Base-by-base conservation (phyloP, 2,797 vertebrate genomes). In the Sebastes jordani region DNA sequence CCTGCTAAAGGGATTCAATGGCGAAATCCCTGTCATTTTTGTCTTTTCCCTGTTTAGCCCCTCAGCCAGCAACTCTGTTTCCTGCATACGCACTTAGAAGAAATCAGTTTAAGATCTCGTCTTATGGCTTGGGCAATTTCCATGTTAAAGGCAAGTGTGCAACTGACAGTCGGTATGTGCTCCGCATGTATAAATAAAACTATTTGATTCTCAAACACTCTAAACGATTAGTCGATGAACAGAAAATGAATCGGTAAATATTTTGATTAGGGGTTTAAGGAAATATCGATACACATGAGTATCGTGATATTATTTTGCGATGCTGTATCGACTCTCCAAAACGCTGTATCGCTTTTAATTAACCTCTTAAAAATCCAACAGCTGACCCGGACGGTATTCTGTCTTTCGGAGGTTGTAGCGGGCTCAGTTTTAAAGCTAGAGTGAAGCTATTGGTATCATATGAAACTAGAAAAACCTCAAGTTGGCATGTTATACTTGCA, bases 21-120 rank as follows among this genome's bases (percentile, higher is more conserved):
- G 92, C 94, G 93, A 96, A 95, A 93, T 95, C 95, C 92, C 87
- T 94, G 92, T 95, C 95, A 96, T 95, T 95, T 94, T 93, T 91
- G 90, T 92, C 90, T 95, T 92, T 94, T 93, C 84, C 88, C 91
- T 89, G 83, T 93, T 91, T 89, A 85, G 84, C 84, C 82, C 82
- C 76, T 84, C 81, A 80, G 80, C 87, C 86, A 71, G 83, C 78
- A 83, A 83, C 87, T 89, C 80, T 91, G 76, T 76, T 85, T 82
- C 89, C 92, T 92, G 85, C 91, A 90, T 88, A 84, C 91, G 90
- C 91, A 93, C 93, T 94, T 87, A 91, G 76, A 71, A 74, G 61
- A 85, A 89, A 89, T 91, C 87, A 86, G 83, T 64, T 63, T 74
- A 63, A 82, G 69, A 85, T 87, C 78, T 82, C 29, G 70, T 86